phyloP scores from a whole-genome alignment of 2,888 invertebrate genomes.

The Ecliptopera silaceata region DNA sequence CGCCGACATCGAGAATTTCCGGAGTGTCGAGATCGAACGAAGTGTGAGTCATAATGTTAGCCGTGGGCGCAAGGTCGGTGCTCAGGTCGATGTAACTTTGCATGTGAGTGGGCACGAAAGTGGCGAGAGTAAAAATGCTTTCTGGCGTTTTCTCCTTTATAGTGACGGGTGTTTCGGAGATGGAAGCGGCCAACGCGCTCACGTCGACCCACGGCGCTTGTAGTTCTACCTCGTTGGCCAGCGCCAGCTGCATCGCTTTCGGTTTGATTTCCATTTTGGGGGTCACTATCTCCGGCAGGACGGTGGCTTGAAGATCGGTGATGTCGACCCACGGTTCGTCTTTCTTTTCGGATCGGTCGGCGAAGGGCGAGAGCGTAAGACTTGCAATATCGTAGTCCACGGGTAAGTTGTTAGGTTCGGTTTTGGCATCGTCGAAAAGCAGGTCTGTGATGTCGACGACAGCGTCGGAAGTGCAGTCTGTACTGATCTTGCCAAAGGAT shows the following conservation, averaged over 20 bases:
- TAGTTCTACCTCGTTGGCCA: conserved; percentile 89
- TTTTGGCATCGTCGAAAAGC: conserved; percentile 65
- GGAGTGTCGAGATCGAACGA: conserved; percentile 69
- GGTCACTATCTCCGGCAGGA: conserved; percentile 33
- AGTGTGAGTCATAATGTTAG: conserved; percentile 64
- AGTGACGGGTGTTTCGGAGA: conserved; percentile 85
- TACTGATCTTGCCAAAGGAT: conserved; percentile 73
- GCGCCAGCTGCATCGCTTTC: conserved; percentile 86
- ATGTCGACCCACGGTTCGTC: conserved; percentile 58
- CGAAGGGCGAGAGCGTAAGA: conserved; percentile 58
- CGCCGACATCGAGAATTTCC: conserved; percentile 64
- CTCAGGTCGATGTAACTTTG: conserved; percentile 83
- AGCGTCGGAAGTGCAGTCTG: conserved; percentile 71
- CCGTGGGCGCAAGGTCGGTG: conserved; percentile 60
- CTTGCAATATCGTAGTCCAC: conserved; percentile 68
- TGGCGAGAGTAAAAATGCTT: conserved; percentile 80
- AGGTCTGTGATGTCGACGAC: conserved; percentile 74
- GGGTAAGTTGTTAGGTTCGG: conserved; percentile 47
- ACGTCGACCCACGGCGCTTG: conserved; percentile 90
- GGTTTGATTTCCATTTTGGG: conserved; percentile 62
- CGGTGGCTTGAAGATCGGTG: conserved; percentile 51
- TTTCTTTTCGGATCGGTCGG: conserved; percentile 57
- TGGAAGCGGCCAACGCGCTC: conserved; percentile 85
- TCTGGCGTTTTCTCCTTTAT: conserved; percentile 84
- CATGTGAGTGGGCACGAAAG: conserved; percentile 85